Evolutionary conservation across 2,797 vertebrate species (phyloP).

Genomic region (Synaphobranchus kaupii): DNA sequence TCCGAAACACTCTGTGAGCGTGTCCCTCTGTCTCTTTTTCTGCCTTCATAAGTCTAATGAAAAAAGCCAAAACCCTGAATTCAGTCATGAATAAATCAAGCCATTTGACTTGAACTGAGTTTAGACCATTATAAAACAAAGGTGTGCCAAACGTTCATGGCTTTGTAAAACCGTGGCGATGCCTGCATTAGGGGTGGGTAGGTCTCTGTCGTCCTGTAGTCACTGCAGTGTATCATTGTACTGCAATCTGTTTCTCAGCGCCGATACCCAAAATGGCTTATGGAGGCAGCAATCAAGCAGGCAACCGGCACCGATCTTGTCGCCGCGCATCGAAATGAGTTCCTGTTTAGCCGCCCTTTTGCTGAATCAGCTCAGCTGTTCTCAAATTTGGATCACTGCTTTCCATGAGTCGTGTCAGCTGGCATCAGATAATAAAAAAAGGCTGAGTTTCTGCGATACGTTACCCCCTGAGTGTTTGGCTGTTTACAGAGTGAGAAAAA

Average conservation of each 20-base stretch:
- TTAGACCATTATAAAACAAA: not conserved
- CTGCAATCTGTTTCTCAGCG: not conserved
- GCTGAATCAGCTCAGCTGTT: not conserved
- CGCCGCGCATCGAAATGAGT: not conserved
- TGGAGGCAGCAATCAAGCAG: not conserved
- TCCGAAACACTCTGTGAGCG: not conserved
- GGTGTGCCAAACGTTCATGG: not conserved
- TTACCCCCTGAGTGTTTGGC: not conserved
- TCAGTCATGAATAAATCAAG: not conserved
- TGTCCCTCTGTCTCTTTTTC: not conserved
- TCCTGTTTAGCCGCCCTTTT: not conserved
- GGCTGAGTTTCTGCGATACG: not conserved
- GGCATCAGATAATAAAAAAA: not conserved
- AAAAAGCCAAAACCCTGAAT: not conserved
- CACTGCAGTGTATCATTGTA: not conserved
- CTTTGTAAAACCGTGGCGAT: not conserved
- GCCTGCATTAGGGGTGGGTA: not conserved
- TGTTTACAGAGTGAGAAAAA: not conserved
- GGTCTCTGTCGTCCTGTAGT: not conserved
- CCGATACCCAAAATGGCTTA: not conserved
- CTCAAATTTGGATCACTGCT: not conserved
- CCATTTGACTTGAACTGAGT: not conserved
- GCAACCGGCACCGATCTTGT: not conserved
- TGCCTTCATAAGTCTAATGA: not conserved
- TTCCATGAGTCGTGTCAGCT: not conserved